Percentiles rank a stretch among this genome's conserved stretches.
Evolutionary conservation across 2,113 vertebrate genomes (phyloP).

Genomic region (Trachemys scripta): DNA sequence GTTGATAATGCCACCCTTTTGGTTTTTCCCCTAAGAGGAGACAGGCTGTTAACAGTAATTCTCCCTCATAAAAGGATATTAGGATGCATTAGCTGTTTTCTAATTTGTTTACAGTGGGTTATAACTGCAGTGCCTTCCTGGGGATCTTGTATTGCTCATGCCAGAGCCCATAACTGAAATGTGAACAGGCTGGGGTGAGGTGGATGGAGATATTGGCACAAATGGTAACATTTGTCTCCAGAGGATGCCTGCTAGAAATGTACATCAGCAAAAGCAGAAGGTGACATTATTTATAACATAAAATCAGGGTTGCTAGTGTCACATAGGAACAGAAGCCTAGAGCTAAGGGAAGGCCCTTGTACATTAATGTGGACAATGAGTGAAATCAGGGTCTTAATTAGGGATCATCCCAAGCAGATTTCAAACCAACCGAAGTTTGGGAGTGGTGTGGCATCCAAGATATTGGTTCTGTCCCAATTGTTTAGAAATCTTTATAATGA

Average conservation of each 20-base stretch:
- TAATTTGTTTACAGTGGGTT: neutral
- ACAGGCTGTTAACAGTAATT: no score
- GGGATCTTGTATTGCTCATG: neutral
- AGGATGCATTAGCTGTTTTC: accelerated
- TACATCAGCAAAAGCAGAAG: neutral
- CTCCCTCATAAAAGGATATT: neutral
- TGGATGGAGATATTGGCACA: accelerated
- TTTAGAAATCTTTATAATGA: neutral
- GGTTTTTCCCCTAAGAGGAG: neutral
- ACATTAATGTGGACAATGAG: accelerated
- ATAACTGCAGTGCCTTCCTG: no score
- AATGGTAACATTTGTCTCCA: neutral
- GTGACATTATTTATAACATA: constrained; percentile 5
- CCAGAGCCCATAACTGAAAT: neutral
- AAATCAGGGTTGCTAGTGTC: neutral
- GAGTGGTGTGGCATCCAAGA: neutral
- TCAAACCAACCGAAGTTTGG: neutral
- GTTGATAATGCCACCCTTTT: neutral
- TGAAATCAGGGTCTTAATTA: neutral
- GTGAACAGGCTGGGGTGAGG: accelerated
- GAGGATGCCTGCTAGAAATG: accelerated
- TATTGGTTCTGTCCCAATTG: neutral
- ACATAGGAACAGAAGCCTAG: accelerated
- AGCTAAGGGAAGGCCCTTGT: neutral
- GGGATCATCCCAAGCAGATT: neutral